A percentile compares a stretch with the other conserved stretches of the same genome.
Conservation (phyloP, 2,797 vertebrate species). For the Pachyuromys duprasi region DNA sequence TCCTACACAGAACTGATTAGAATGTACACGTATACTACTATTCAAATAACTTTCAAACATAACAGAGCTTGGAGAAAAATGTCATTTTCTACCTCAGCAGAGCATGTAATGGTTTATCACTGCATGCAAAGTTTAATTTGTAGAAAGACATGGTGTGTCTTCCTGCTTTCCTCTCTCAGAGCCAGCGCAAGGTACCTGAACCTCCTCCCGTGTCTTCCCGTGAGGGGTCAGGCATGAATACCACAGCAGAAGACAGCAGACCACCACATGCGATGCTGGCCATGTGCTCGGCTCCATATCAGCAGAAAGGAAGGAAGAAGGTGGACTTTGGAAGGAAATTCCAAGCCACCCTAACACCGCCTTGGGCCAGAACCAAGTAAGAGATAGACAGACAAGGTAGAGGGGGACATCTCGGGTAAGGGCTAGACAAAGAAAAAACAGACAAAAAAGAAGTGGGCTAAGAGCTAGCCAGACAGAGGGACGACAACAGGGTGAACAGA, state of each 20-base stretch:
- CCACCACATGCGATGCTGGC: background rate
- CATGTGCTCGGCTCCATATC: background rate
- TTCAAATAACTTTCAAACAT: constrained; percentile 85
- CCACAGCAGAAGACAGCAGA: background rate
- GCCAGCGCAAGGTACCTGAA: background rate
- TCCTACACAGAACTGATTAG: constrained; percentile 83
- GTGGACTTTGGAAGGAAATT: background rate
- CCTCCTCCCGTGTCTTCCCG: background rate
- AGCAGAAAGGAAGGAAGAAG: background rate
- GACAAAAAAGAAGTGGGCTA: background rate
- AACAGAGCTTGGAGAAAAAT: constrained; percentile 84
- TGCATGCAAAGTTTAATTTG: constrained; percentile 84
- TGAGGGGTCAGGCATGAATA: background rate
- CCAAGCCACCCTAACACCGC: background rate
- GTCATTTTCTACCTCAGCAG: constrained; percentile 89
- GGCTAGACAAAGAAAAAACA: background rate
- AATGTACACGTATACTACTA: constrained; percentile 78
- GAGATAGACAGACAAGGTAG: too few relatives aligned
- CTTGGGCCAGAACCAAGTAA: background rate
- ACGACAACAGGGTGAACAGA: background rate
- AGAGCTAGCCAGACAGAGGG: background rate
- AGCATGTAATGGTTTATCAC: constrained; percentile 87
- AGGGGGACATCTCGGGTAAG: background rate
- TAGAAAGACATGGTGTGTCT: constrained; percentile 74
- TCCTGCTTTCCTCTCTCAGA: constrained; percentile 26